Evolutionary conservation across 2,888 invertebrate genomes (phyloP).

Genomic region (Tipula vernalis): DNA sequence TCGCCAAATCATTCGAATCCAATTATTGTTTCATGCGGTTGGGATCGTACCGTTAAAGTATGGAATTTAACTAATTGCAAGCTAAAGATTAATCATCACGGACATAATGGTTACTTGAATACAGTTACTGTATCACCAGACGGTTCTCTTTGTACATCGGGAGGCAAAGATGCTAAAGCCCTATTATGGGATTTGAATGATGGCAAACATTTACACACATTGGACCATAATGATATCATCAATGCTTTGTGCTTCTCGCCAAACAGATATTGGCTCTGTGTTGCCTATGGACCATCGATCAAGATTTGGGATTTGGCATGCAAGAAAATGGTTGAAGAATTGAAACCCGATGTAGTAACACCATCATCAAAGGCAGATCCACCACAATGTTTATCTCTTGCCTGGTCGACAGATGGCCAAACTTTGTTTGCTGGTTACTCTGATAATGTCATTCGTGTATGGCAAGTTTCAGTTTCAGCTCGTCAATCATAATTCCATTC

Average conservation of each 20-base stretch:
- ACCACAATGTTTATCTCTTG: slow-evolving; percentile 91
- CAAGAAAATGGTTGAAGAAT: slow-evolving; percentile 98
- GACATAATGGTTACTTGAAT: slow-evolving; percentile 95
- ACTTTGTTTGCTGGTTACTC: slow-evolving; percentile 98
- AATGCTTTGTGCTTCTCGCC: slow-evolving; percentile 98
- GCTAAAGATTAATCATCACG: slow-evolving; percentile 95
- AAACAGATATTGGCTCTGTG: slow-evolving; percentile 99
- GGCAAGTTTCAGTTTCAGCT: slow-evolving; percentile 89
- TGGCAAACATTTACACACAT: slow-evolving; percentile 96
- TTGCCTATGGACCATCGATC: slow-evolving; percentile 94
- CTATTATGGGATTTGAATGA: slow-evolving; percentile 99
- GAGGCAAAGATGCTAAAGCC: slow-evolving; percentile 98
- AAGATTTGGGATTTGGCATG: slow-evolving; percentile 99
- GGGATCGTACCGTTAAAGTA: slow-evolving; percentile 96
- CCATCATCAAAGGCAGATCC: slow-evolving; percentile 74
- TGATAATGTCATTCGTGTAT: slow-evolving; percentile 94
- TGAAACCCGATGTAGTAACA: slow-evolving; percentile 87
- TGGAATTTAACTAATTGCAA: slow-evolving; percentile 99
- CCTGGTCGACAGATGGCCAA: slow-evolving; percentile 99
- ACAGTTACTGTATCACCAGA: slow-evolving; percentile 98
- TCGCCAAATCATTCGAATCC: slow-evolving; percentile 97
- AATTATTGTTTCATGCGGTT: slow-evolving; percentile 96
- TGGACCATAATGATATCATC: slow-evolving; percentile 97
- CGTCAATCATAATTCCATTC: slow-evolving; percentile 39
- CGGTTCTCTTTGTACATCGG: slow-evolving; percentile 98